Conservation (phyloP, 2,113 vertebrate genomes). For the Ptilorrhoa leucosticta region DNA sequence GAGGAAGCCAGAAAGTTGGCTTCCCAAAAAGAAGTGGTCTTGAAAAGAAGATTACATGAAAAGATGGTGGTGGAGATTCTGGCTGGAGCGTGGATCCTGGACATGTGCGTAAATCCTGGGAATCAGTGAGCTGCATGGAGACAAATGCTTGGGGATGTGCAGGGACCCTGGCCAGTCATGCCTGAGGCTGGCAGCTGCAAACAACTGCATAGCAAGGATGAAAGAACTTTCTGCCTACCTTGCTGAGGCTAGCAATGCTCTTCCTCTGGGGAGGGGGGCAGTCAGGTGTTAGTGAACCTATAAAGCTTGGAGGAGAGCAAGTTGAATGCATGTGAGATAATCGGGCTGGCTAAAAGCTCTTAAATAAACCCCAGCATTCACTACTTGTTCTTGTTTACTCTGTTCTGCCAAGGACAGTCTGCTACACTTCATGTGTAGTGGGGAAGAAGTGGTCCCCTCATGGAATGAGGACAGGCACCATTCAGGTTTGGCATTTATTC, state of each 20-base stretch:
- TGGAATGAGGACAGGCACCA: background rate
- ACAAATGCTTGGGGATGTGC: background rate
- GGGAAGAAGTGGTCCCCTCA: background rate
- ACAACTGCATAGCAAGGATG: background rate
- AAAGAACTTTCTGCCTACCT: background rate
- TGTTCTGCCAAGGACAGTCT: background rate
- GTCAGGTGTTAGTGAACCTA: background rate
- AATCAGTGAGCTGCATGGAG: background rate
- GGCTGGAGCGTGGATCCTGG: background rate
- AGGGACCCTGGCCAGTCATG: accelerated
- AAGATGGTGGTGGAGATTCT: background rate
- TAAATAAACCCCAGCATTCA: background rate
- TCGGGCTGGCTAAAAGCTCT: background rate
- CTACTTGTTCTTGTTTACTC: background rate
- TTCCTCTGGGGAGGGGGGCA: background rate
- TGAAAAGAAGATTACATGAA: background rate
- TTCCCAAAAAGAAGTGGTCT: background rate
- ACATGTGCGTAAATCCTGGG: background rate
- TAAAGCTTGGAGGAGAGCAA: background rate
- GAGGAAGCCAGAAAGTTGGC: background rate
- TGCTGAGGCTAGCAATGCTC: background rate
- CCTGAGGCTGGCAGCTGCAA: background rate
- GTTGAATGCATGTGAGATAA: background rate
- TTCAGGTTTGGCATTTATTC: background rate
- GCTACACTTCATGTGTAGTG: background rate